phyloP scores from a whole-genome alignment of 2,113 vertebrate genomes.

The Nothoprocta perdicaria region DNA sequence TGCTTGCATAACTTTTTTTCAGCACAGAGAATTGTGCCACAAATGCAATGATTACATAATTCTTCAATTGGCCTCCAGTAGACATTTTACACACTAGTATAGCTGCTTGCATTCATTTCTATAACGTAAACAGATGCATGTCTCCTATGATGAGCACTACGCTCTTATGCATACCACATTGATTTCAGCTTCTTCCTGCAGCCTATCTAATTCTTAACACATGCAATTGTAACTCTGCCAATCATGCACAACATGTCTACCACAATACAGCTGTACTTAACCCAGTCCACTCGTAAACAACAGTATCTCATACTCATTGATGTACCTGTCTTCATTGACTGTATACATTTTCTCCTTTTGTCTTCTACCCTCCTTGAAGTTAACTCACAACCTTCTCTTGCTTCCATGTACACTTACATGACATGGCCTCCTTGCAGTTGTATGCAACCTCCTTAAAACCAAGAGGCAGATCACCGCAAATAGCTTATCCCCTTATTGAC shows the following conservation, averaged over 20 bases:
- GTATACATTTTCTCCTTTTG: background rate
- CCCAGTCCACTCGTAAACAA: background rate
- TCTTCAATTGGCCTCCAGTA: background rate
- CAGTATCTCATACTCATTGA: background rate
- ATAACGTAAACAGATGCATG: rapidly evolving
- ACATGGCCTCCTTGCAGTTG: background rate
- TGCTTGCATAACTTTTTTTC: slow-evolving; percentile 20
- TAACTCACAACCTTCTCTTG: background rate
- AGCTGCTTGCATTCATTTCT: rapidly evolving
- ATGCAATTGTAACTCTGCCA: background rate
- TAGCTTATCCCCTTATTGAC: background rate
- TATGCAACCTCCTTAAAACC: background rate
- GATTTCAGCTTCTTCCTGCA: background rate
- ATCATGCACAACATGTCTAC: background rate
- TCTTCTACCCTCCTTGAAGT: background rate
- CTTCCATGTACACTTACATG: background rate
- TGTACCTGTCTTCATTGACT: background rate
- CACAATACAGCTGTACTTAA: background rate
- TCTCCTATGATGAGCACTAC: background rate
- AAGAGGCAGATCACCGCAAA: background rate
- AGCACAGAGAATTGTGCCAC: background rate
- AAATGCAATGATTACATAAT: rapidly evolving
- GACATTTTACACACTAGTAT: rapidly evolving
- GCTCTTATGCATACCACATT: background rate
- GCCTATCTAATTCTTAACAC: background rate